Evolutionary conservation across 2,113 vertebrate genomes (phyloP).

Genomic region (Rhinopomastus cyanomelas): DNA sequence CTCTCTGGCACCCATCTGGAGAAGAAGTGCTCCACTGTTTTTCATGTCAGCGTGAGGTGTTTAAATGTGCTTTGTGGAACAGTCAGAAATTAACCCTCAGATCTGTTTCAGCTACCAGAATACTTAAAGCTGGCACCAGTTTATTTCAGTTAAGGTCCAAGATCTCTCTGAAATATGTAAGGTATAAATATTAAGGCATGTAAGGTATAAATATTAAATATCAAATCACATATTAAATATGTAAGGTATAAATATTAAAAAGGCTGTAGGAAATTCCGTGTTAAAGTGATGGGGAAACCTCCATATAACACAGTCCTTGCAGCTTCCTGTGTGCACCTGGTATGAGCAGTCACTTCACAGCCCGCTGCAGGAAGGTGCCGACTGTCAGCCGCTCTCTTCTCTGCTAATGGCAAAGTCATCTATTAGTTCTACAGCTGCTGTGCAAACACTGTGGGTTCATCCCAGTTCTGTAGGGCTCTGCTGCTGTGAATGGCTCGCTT

Average conservation of each 20-base stretch:
- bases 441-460: neutral
- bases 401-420: neutral
- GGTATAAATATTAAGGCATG: too few relatives aligned
- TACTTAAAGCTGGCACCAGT: neutral
- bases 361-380: neutral
- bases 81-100: neutral
- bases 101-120: neutral
- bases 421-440: neutral
- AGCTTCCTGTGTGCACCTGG: neutral
- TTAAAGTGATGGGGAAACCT: neutral
- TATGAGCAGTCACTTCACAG: neutral
- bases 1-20: neutral
- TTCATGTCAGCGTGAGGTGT: neutral
- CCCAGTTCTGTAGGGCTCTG: neutral
- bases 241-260: neutral
- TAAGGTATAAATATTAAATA: too few relatives aligned
- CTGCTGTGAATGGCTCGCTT: neutral
- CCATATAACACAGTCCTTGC: neutral
- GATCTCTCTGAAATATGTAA: neutral
- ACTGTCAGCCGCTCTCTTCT: neutral
- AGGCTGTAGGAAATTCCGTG: neutral
- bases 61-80: neutral
- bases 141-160: neutral
- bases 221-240: too few relatives aligned
- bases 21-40: neutral